phyloP scores from a whole-genome alignment of 2,888 invertebrate species.

The Sipha maydis region DNA sequence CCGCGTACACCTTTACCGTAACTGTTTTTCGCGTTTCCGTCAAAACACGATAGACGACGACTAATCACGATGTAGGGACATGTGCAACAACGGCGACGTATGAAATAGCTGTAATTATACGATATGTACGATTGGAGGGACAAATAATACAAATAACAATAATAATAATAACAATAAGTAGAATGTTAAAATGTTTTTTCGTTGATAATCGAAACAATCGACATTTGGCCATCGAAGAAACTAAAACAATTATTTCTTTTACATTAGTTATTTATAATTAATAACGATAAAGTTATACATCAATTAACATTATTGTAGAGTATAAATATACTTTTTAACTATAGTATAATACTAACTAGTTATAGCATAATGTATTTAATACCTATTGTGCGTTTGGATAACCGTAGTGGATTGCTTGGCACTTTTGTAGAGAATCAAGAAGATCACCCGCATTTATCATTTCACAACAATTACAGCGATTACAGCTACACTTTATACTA shows the following conservation, averaged over 20 bases:
- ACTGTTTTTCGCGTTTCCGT: not conserved
- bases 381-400: too few relatives aligned
- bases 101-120: too few relatives aligned
- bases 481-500: not conserved
- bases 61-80: not conserved
- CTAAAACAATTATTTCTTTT: not conserved
- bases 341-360: too few relatives aligned
- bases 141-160: not conserved
- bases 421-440: not conserved
- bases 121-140: not conserved
- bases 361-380: too few relatives aligned
- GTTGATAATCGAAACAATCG: conserved; percentile 41
- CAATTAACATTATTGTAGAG: too few relatives aligned
- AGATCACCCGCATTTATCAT: not conserved
- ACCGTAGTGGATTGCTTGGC: not conserved
- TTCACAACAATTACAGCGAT: not conserved
- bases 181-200: conserved; percentile 22
- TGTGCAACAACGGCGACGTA: not conserved
- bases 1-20: not conserved
- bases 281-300: too few relatives aligned
- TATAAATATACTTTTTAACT: too few relatives aligned
- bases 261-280: not conserved
- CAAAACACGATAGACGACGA: not conserved
- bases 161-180: not conserved
- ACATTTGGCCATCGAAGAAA: conserved; percentile 55